Evolutionary conservation across 2,113 vertebrate genomes (phyloP).

Genomic region (Otolemur garnettii): DNA sequence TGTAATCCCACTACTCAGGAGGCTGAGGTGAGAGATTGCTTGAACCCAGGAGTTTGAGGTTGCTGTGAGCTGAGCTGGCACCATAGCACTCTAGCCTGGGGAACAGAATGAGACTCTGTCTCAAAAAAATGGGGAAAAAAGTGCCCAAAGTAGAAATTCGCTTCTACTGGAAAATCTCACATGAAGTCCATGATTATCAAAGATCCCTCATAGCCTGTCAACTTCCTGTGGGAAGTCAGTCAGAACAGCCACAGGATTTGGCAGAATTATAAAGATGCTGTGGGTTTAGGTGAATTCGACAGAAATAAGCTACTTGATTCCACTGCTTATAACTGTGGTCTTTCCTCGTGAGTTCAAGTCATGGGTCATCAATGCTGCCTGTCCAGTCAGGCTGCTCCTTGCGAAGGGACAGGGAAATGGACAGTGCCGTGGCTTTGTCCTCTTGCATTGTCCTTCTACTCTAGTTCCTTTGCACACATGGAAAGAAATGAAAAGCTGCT

Average conservation of each 20-base stretch:
- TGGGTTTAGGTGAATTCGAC: conserved; percentile 63
- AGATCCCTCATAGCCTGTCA: conserved; percentile 59
- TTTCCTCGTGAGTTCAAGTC: conserved; percentile 69
- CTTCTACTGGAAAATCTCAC: conserved; percentile 81
- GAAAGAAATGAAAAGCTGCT: conserved; percentile 49
- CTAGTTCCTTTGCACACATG: background rate
- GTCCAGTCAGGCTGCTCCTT: conserved; percentile 61
- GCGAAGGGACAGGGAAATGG: conserved; percentile 64
- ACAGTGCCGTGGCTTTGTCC: conserved; percentile 31
- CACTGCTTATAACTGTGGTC: conserved; percentile 73
- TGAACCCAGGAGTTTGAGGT: too few relatives aligned
- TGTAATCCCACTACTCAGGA: too few relatives aligned
- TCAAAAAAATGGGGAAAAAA: background rate
- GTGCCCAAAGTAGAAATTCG: conserved; percentile 66
- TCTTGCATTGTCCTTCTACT: conserved; percentile 36
- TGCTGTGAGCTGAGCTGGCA: too few relatives aligned
- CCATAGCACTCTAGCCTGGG: background rate
- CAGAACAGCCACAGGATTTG: conserved; percentile 75
- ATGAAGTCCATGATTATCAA: conserved; percentile 62
- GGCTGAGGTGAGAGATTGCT: too few relatives aligned
- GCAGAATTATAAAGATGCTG: conserved; percentile 79
- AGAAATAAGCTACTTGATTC: conserved; percentile 82
- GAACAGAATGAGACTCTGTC: background rate
- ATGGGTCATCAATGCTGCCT: conserved; percentile 61
- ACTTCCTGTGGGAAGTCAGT: conserved; percentile 63